These are phyloP conservation scores for Pangasius mekongensis DNA, from an alignment of 2,797 vertebrate species.

Conservation along the genomic window DNA sequence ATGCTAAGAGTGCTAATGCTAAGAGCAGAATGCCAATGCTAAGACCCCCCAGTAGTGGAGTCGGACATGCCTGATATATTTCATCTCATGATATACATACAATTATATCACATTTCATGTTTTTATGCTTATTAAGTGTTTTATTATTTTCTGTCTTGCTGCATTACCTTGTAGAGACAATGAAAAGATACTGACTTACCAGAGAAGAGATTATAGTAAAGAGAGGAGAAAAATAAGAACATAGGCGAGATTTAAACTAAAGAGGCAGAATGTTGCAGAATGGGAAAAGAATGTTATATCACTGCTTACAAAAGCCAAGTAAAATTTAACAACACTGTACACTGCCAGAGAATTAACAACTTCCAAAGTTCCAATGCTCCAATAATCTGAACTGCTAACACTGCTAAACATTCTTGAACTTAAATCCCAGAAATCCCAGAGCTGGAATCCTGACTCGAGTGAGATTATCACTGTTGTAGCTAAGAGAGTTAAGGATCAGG, in stretches of 20 bases:
- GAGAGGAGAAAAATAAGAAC: not conserved
- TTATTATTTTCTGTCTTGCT: not conserved
- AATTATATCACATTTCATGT: not conserved
- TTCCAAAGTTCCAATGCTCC: not conserved
- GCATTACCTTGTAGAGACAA: not conserved
- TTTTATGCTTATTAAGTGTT: not conserved
- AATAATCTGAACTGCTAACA: not conserved
- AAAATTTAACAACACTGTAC: not conserved
- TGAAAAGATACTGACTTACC: not conserved
- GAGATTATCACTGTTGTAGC: not conserved
- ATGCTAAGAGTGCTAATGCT: not conserved
- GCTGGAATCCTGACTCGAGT: not conserved
- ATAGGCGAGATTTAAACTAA: not conserved
- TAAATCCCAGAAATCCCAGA: not conserved
- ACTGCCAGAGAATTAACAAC: not conserved
- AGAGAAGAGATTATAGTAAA: not conserved
- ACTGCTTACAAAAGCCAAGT: not conserved
- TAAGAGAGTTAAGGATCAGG: not conserved
- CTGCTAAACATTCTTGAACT: not conserved
- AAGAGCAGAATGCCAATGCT: no score
- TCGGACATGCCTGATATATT: not conserved
- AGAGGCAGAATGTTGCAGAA: not conserved
- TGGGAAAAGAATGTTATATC: not conserved
- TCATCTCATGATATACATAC: not conserved
- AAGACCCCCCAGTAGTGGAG: not conserved